Evolutionary conservation across 2,888 invertebrate species (phyloP).

Genomic region (Caenorhabditis sp.): DNA sequence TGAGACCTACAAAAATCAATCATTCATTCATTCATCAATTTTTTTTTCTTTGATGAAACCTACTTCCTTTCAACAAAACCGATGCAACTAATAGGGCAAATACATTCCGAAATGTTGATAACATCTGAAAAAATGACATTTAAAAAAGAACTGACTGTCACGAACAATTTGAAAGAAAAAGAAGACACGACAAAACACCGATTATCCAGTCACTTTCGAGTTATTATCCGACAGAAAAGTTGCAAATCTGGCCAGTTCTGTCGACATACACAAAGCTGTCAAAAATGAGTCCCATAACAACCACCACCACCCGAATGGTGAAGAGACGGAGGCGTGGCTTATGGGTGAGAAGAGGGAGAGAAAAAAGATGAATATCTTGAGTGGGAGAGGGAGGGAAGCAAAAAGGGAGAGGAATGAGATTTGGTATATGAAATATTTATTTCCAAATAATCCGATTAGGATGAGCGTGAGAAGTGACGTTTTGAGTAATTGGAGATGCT

Average conservation of each 20-base stretch:
- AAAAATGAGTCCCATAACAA: neutral
- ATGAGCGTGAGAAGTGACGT: conserved; percentile 1
- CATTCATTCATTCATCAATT: too few relatives aligned
- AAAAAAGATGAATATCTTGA: conserved; percentile 39
- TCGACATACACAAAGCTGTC: neutral
- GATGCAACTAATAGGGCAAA: neutral
- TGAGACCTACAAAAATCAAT: neutral
- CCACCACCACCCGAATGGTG: neutral
- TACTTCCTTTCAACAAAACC: neutral
- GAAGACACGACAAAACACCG: neutral
- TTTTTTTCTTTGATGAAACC: neutral
- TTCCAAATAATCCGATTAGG: neutral
- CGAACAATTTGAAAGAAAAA: neutral
- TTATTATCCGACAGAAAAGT: neutral
- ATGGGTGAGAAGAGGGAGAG: neutral
- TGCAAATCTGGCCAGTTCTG: neutral
- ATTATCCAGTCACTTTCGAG: neutral
- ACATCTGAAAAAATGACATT: neutral
- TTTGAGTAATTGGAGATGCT: conserved; percentile 1
- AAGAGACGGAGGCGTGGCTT: conserved; percentile 1
- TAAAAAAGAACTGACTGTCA: neutral
- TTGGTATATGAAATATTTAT: neutral
- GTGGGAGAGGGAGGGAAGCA: conserved; percentile 6
- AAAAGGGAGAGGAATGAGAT: neutral
- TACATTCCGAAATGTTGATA: neutral